These are phyloP conservation scores for Sorex fumeus DNA, from an alignment of 2,113 vertebrate genomes.

Conservation along the genomic window DNA sequence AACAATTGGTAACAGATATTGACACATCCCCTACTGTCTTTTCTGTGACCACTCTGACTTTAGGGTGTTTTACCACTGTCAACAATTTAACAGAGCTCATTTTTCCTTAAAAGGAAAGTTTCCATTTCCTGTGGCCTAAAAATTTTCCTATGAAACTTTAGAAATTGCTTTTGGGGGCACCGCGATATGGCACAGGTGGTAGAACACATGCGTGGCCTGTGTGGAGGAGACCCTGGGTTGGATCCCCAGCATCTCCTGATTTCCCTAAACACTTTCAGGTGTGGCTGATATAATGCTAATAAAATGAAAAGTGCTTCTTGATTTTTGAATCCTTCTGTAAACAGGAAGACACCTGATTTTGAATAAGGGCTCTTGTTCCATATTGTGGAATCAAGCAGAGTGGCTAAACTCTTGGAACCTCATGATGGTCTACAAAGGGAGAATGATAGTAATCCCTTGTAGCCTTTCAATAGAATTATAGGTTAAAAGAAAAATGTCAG, in stretches of 20 bases:
- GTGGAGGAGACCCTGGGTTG: no score
- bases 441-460: conserved; percentile 28
- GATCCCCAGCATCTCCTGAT: no score
- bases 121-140: background rate
- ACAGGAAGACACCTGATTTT: background rate
- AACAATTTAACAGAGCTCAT: background rate
- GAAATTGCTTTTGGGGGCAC: background rate
- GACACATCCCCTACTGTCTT: background rate
- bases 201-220: no score
- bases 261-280: no score
- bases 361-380: background rate
- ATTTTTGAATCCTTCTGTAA: background rate
- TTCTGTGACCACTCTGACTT: background rate
- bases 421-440: background rate
- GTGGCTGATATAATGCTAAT: no score
- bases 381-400: background rate
- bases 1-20: background rate
- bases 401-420: background rate
- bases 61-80: background rate
- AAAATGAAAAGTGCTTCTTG: no score
- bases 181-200: no score
- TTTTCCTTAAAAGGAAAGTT: background rate
- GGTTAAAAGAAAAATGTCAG: background rate
- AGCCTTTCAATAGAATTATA: background rate
- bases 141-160: background rate